These are phyloP conservation scores for Ferrisia virgata DNA, from an alignment of 2,888 invertebrate genomes.

Conservation along the genomic window DNA sequence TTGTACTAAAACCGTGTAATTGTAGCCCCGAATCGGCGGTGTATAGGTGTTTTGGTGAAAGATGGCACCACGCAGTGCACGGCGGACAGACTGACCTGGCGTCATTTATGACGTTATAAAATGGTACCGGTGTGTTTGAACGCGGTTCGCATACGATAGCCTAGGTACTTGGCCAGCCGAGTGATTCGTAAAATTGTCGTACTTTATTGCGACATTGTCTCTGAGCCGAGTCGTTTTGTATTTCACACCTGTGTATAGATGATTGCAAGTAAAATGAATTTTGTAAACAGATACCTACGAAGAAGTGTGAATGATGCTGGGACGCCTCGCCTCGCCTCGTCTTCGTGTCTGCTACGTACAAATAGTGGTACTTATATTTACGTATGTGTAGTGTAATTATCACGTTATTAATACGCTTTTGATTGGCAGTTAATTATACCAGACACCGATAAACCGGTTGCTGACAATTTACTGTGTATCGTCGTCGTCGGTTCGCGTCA, in stretches of 20 bases:
- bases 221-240: background rate
- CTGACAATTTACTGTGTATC: background rate
- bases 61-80: background rate
- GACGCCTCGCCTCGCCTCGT: background rate
- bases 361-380: no score
- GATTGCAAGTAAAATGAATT: background rate
- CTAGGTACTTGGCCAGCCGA: no score
- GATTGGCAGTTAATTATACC: constrained; percentile 12
- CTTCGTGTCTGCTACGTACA: no score
- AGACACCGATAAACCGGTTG: background rate
- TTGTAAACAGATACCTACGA: background rate
- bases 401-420: background rate
- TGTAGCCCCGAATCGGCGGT: background rate
- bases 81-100: background rate
- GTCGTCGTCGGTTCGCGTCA: background rate
- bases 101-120: background rate
- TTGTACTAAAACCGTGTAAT: background rate
- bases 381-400: background rate
- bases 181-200: background rate
- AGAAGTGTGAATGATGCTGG: background rate
- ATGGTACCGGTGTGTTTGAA: background rate
- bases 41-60: no score
- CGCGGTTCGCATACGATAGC: no score
- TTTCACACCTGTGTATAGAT: background rate
- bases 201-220: background rate